phyloP scores from a whole-genome alignment of 1,140 invertebrate species.

The Gonioctena quinquepunctata region DNA sequence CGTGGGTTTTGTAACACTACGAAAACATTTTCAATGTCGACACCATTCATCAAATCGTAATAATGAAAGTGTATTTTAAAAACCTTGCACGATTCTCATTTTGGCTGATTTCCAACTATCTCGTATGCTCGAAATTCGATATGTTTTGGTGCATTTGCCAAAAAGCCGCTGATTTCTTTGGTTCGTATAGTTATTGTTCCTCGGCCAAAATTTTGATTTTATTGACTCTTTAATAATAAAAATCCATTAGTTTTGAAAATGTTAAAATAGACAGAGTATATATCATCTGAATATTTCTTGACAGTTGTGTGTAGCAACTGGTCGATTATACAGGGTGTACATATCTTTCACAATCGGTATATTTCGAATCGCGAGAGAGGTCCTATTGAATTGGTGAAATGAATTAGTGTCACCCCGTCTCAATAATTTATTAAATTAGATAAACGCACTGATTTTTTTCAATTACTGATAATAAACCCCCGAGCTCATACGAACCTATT shows the following conservation, averaged over 20 bases:
- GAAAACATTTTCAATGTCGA: too few species aligned
- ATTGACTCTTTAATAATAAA: background rate
- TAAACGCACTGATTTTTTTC: too few species aligned
- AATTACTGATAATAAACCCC: too few species aligned
- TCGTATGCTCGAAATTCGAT: conserved; percentile 3
- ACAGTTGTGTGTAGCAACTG: background rate
- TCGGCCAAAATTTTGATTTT: conserved; percentile 1
- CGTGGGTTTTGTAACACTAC: too few species aligned
- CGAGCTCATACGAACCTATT: too few species aligned
- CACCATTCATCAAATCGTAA: background rate
- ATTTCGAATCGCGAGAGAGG: too few species aligned
- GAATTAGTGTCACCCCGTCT: too few species aligned
- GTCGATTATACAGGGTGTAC: too few species aligned
- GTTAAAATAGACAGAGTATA: background rate
- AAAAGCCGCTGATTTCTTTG: conserved; percentile 3
- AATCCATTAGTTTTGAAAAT: conserved; percentile 1
- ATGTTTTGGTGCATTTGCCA: conserved; percentile 17
- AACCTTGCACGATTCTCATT: background rate
- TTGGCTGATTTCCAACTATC: background rate
- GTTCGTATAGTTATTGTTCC: background rate
- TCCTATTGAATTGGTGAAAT: too few species aligned
- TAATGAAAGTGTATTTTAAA: background rate
- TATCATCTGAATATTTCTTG: background rate
- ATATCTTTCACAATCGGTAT: too few species aligned
- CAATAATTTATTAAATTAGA: too few species aligned